Percentiles rank a stretch among this genome's conserved stretches.
These are phyloP conservation scores for Aspidoscelis tigris DNA, from an alignment of 2,113 vertebrate genomes.

Conservation along the genomic window DNA sequence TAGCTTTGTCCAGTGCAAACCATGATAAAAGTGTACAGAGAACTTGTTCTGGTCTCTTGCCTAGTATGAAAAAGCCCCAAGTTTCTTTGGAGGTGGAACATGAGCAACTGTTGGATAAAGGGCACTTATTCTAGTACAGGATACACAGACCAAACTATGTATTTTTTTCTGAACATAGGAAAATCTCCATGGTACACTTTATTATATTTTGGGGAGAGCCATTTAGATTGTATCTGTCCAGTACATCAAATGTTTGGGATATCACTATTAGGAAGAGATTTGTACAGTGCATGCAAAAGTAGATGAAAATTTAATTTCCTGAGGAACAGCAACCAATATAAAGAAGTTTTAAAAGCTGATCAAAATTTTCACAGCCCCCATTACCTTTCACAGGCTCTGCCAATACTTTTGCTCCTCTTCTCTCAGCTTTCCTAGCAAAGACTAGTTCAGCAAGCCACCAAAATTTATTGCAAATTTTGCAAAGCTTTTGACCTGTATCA, in stretches of 20 bases:
- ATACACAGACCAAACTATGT: neutral
- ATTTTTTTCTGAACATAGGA: neutral
- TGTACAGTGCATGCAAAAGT: neutral
- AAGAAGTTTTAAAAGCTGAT: conserved; percentile 25
- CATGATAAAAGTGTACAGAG: too few species aligned
- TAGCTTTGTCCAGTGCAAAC: too few species aligned
- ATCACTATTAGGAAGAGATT: neutral
- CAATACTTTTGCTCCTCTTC: conserved; percentile 23
- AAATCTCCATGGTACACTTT: neutral
- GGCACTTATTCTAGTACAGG: neutral
- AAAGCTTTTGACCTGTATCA: conserved; percentile 76
- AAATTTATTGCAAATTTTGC: conserved; percentile 74
- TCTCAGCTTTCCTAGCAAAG: conserved; percentile 55
- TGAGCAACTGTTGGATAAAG: neutral
- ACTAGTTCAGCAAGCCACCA: conserved; percentile 54
- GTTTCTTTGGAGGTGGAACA: too few species aligned
- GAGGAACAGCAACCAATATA: conserved; percentile 2
- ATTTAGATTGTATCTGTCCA: neutral
- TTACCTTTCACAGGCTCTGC: neutral
- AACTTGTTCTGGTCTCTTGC: too few species aligned
- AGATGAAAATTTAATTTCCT: conserved; percentile 1
- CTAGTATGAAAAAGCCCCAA: too few species aligned
- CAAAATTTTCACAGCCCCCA: neutral
- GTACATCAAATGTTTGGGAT: neutral
- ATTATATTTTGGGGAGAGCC: neutral